Evolutionary conservation across 2,797 vertebrate genomes (phyloP), one percentile per base, ranked within the genome.

Genomic region (Xenopus petersii): DNA sequence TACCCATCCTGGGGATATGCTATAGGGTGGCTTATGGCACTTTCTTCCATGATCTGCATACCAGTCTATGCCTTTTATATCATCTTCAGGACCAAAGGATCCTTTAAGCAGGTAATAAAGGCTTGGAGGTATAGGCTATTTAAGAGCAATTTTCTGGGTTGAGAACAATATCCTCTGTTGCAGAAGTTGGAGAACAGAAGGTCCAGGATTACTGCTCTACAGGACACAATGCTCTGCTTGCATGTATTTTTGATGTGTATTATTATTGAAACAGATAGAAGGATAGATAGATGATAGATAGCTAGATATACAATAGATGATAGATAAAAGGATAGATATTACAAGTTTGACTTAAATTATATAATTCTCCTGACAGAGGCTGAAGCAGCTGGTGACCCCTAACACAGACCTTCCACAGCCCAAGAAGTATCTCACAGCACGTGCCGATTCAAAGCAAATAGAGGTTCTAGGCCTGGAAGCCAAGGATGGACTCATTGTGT

Each of bases 11-110:
- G 92, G 91, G 91, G 90, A 1, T 88, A 89, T 0, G 0, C 73
- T 67, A 67, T 93, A 0, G 91, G 92, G 80, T 93, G 91, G 92
- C n/a, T 89, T 74, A 81, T 93, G 88, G 91, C 90, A 2, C 75
- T 89, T 8, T 93, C 91, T 36, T 93, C 92, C 67, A 90, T 93
- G 87, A 64, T 85, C 81, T 93, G 92, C 5, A 80, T 92, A 59
- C 92, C 92, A 0, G 66, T 90, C 49, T 85, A 85, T 0, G 56
- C 85, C 17, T 16, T 87, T 70, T 75, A 90, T 84, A 86, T 84
- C 58, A 74, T 90, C 3, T 79, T 92, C 82, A 86, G 80, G 81
- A 89, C 88, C 51, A 88, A 83, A 79, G 91, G 91, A 42, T 42
- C 92, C 4, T 84, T 93, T 75, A 90, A 78, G 71, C 84, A 93